Percentiles rank a stretch among this genome's conserved stretches.
Evolutionary conservation across 2,113 vertebrate genomes (phyloP).

Genomic region (Pseudopipra pipra): DNA sequence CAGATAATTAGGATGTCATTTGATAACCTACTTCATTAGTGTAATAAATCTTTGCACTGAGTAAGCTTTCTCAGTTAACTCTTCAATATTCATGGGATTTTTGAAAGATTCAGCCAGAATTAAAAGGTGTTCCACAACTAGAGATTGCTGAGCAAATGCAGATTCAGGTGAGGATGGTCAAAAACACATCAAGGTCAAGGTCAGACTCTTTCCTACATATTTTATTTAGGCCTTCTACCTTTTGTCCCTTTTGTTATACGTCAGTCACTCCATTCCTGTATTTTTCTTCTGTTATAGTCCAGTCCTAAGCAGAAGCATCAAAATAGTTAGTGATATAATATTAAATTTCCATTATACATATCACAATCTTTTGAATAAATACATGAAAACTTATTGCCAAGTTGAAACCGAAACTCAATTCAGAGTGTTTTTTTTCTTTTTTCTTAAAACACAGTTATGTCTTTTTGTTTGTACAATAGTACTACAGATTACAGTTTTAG

Average conservation of each 20-base stretch:
- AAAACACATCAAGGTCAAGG: not conserved
- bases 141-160: not conserved
- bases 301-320: not conserved
- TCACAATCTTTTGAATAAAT: not conserved
- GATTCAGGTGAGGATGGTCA: not conserved
- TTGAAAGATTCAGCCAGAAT: not conserved
- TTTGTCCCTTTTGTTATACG: fast-evolving
- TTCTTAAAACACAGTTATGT: not conserved
- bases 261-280: not conserved
- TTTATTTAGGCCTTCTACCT: not conserved
- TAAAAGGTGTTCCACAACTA: not conserved
- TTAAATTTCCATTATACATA: not conserved
- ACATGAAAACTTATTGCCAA: not conserved
- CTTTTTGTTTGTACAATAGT: not conserved
- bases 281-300: not conserved
- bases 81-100: not conserved
- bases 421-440: not conserved
- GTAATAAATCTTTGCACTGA: not conserved
- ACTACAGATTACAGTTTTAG: not conserved
- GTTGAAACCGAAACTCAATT: not conserved
- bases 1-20: not conserved
- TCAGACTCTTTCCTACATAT: not conserved
- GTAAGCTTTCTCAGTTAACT: not conserved
- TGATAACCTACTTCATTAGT: not conserved
- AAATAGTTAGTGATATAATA: not conserved